These are phyloP conservation scores for Mercenaria mercenaria DNA, from an alignment of 1,140 invertebrate species.

Conservation along the genomic window DNA sequence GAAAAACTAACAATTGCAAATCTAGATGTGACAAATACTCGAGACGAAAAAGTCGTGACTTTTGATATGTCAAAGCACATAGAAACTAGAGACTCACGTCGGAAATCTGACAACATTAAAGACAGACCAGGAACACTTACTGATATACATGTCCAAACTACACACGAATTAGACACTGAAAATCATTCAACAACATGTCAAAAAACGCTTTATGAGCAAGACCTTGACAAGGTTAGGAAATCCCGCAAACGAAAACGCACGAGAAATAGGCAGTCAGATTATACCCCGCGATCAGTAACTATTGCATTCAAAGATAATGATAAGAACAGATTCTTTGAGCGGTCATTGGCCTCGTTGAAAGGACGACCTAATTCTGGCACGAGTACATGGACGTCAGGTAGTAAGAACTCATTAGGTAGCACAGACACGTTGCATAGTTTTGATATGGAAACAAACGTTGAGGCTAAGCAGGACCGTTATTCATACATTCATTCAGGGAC, in stretches of 20 bases:
- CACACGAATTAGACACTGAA: neutral
- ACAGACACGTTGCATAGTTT: constrained; percentile 28
- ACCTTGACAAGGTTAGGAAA: constrained; percentile 24
- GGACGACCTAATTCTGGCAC: constrained; percentile 7
- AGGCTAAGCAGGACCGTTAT: neutral
- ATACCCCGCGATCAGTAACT: neutral
- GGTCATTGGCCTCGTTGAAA: neutral
- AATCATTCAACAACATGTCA: neutral
- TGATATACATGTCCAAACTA: constrained; percentile 6
- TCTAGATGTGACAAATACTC: neutral
- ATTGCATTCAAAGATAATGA: neutral
- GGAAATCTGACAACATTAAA: neutral
- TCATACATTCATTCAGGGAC: neutral
- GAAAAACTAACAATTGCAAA: neutral
- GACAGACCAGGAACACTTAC: neutral
- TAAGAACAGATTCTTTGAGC: neutral
- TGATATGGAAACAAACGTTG: neutral
- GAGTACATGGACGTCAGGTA: constrained; percentile 33
- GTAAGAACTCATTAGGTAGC: constrained; percentile 18
- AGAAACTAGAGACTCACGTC: neutral
- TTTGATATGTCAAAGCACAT: neutral
- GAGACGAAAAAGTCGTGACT: neutral
- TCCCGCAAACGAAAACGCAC: constrained; percentile 37
- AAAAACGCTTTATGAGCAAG: constrained; percentile 35
- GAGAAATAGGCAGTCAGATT: neutral